These are phyloP conservation scores for Catocala sponsa DNA, from an alignment of 2,888 invertebrate genomes.

Conservation along the genomic window DNA sequence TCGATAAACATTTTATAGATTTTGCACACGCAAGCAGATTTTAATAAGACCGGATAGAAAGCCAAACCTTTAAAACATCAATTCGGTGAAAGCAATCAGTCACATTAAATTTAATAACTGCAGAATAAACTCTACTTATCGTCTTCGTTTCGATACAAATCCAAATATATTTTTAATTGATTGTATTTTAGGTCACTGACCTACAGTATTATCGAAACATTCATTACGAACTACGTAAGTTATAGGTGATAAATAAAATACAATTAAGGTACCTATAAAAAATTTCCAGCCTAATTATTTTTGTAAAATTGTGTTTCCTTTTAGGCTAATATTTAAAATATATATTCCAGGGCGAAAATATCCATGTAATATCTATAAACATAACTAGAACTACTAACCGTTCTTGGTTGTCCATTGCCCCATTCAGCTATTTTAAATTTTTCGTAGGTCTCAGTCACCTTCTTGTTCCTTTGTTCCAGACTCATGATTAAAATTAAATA, in stretches of 20 bases:
- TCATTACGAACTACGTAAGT: no score
- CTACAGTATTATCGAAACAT: no score
- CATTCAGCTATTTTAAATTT: constrained; percentile 81
- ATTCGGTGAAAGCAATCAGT: constrained; percentile 16
- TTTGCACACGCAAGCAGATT: constrained; percentile 11
- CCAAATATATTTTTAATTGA: no score
- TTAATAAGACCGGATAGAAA: constrained; percentile 47
- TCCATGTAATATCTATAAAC: constrained; percentile 1
- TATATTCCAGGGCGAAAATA: no score
- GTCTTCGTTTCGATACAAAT: no score
- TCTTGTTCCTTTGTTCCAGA: constrained; percentile 79
- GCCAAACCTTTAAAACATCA: constrained; percentile 10
- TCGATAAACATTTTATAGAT: no score
- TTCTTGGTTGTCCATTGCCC: constrained; percentile 67
- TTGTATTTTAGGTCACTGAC: no score
- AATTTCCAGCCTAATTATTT: no score
- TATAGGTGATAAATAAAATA: no score
- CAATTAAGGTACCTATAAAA: no score
- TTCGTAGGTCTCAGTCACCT: constrained; percentile 80
- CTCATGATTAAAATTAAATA: constrained; percentile 71
- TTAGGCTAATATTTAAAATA: no score
- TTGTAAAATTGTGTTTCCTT: no score
- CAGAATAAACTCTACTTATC: background rate
- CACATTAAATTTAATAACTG: constrained; percentile 1
- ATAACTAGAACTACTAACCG: constrained; percentile 65